Base-by-base conservation (phyloP, 1,140 invertebrate species). In the Cydia pomonella region DNA sequence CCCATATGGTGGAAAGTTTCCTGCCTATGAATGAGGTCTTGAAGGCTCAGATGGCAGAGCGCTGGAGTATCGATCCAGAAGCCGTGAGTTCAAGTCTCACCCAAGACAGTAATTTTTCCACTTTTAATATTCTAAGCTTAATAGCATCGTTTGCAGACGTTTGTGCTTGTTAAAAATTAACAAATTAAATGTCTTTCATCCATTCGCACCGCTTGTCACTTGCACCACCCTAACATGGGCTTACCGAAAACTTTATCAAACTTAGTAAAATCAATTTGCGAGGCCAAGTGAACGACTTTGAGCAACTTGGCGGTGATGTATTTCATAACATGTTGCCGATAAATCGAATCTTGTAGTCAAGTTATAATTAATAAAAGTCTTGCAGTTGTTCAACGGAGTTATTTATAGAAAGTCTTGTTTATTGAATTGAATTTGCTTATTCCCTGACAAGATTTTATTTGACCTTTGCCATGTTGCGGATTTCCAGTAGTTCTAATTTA, bases 171-270 rank as follows among this genome's bases (percentile, higher is more conserved):
- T 3, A 29, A 29, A 29, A 29, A 29, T 38, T 5, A 38, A 9
- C 33, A 38, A 10, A 38, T 38, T 9, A 38, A 38, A 38, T 38
- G 33, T 38, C 33, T 9, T 6, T 9, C 53, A 6, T 7, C n/a
- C 21, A 23, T 69, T 33, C 29, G 64, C n/a, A n/a, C n/a, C n/a
- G n/a, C 64, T 41, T 33, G n/a, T 69, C 25, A 69, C 25, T 69
- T 18, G 29, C 29, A 18, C 64, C 64, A 41, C 64, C 27, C 13
- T n/a, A n/a, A 38, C 33, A 16, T 33, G 64, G 29, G 64, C 64
- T 69, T 33, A 69, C 64, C 64, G 63, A 69, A 69, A 69, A 69
- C 64, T 69, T 69, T 69, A 69, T 69, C 64, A 69, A 69, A 69
- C 29, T 69, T 69, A 69, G 29, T 21, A 69, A 69, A 69, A 69